A percentile compares a stretch with the other conserved stretches of the same genome.
Conservation (phyloP, 2,888 invertebrate genomes). For the Athripsodes cinereus region DNA sequence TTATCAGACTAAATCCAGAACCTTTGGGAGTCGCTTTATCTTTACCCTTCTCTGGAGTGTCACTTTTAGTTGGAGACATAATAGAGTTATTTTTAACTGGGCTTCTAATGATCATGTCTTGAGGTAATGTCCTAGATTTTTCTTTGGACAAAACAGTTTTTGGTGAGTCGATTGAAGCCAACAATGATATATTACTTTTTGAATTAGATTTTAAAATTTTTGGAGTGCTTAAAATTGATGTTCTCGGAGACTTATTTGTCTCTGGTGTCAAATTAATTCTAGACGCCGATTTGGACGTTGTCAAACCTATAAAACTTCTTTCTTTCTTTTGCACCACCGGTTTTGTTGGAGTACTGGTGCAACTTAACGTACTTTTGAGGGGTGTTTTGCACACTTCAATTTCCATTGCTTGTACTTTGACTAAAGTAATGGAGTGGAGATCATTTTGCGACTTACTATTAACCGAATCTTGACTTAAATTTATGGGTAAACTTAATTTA, state of each 20-base stretch:
- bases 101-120: slow-evolving; percentile 48
- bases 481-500: background rate
- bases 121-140: slow-evolving; percentile 58
- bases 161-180: slow-evolving; percentile 43
- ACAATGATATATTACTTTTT: slow-evolving; percentile 44
- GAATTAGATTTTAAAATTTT: slow-evolving; percentile 34
- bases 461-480: background rate
- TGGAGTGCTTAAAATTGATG: slow-evolving; percentile 28
- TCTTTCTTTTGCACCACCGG: slow-evolving; percentile 35
- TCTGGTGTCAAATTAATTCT: slow-evolving; percentile 30
- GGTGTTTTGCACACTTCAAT: slow-evolving; percentile 26
- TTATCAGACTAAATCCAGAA: slow-evolving; percentile 57
- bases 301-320: slow-evolving; percentile 33
- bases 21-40: slow-evolving; percentile 42
- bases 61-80: slow-evolving; percentile 39
- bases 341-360: slow-evolving; percentile 15
- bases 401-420: slow-evolving; percentile 24
- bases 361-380: slow-evolving; percentile 21
- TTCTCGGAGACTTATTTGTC: slow-evolving; percentile 31
- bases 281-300: slow-evolving; percentile 30
- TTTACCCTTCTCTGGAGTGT: slow-evolving; percentile 42
- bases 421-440: slow-evolving; percentile 19
- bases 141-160: slow-evolving; percentile 45
- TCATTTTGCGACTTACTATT: slow-evolving; percentile 18
- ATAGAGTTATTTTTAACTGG: slow-evolving; percentile 47